phyloP scores from a whole-genome alignment of 2,888 invertebrate genomes.

The Pycnomerus fuliginosus region DNA sequence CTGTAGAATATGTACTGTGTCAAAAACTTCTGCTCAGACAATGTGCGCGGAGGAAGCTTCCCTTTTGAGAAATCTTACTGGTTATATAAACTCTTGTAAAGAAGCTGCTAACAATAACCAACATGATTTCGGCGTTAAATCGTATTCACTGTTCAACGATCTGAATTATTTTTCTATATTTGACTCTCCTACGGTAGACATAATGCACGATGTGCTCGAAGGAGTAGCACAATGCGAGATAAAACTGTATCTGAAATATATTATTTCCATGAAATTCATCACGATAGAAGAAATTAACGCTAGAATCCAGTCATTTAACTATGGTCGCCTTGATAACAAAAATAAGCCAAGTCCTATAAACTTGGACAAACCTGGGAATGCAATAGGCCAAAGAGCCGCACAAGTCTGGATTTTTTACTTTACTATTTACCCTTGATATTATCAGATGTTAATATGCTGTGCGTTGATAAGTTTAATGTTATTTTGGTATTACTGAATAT shows the following conservation, averaged over 20 bases:
- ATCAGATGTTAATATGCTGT: background rate
- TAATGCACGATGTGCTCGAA: conserved; percentile 33
- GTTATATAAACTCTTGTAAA: background rate
- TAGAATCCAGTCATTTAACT: conserved; percentile 23
- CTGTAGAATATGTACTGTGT: conserved; percentile 27
- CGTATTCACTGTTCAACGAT: conserved; percentile 16
- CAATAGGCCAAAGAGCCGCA: conserved; percentile 21
- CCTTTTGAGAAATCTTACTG: background rate
- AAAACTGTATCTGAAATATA: conserved; percentile 16
- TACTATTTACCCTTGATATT: conserved; percentile 13
- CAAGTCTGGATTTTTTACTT: conserved; percentile 24
- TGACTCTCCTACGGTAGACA: conserved; percentile 23
- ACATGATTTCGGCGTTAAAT: conserved; percentile 15
- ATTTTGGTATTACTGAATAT: no score
- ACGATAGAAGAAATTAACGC: conserved; percentile 19
- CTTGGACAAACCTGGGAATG: conserved; percentile 11
- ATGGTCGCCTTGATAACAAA: conserved; percentile 14
- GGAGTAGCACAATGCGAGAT: conserved; percentile 28
- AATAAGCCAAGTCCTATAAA: conserved; percentile 16
- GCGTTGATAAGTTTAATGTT: no score
- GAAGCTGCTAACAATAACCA: conserved; percentile 6
- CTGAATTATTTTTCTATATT: conserved; percentile 22
- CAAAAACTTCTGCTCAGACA: conserved; percentile 11
- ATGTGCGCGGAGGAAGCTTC: conserved; percentile 7
- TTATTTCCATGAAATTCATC: conserved; percentile 12